These are phyloP conservation scores for Mimachlamys varia DNA, from an alignment of 2,888 invertebrate genomes.

Conservation along the genomic window DNA sequence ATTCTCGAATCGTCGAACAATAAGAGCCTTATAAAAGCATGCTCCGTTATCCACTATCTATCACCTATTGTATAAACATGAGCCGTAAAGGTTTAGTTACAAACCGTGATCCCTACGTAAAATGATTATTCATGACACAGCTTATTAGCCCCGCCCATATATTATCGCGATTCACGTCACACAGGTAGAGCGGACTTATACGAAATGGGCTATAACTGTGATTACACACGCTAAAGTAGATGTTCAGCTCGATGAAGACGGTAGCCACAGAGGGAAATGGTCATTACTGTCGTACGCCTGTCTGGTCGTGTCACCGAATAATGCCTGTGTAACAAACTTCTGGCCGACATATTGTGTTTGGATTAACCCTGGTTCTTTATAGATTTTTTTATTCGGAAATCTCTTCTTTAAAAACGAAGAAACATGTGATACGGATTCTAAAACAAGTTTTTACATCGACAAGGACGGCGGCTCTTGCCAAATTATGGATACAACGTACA, in stretches of 20 bases:
- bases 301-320: neutral
- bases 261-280: neutral
- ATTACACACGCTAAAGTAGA: neutral
- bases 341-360: neutral
- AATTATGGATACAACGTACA: neutral
- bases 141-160: neutral
- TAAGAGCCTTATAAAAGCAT: too few species aligned
- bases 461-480: neutral
- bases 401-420: too few species aligned
- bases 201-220: constrained; percentile 1
- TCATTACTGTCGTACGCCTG: neutral
- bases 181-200: neutral
- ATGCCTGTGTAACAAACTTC: neutral
- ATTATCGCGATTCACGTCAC: neutral
- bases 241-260: neutral
- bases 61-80: too few species aligned
- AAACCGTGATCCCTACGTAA: too few species aligned
- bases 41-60: too few species aligned
- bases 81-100: too few species aligned
- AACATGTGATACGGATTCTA: neutral
- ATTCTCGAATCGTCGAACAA: too few species aligned
- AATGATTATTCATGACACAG: neutral
- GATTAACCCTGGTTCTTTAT: neutral
- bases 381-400: too few species aligned
- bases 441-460: neutral